These are phyloP conservation scores for Sarotherodon lohbergeri DNA, from an alignment of 2,113 vertebrate species.

Conservation along the genomic window DNA sequence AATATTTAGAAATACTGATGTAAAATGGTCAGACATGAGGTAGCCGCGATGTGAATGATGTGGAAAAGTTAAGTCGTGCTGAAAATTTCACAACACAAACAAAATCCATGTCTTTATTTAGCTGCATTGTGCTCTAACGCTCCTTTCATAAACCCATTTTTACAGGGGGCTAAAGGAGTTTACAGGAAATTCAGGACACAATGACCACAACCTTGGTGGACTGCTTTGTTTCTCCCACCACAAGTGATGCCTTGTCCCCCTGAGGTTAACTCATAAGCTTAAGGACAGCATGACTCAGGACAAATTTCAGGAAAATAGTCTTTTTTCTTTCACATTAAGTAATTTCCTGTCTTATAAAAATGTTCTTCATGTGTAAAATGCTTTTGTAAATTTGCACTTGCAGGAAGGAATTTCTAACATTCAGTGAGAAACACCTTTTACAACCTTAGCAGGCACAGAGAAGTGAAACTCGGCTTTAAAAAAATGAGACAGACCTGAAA, in stretches of 20 bases:
- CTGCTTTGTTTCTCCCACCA: neutral
- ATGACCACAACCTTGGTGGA: slow-evolving; percentile 16
- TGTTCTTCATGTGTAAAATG: neutral
- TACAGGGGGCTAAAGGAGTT: slow-evolving; percentile 16
- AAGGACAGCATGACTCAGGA: neutral
- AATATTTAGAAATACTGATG: neutral
- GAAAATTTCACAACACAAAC: neutral
- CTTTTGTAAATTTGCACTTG: neutral
- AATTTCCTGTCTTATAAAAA: neutral
- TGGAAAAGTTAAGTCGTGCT: neutral
- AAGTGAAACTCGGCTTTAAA: neutral
- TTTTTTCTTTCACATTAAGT: neutral
- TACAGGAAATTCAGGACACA: slow-evolving; percentile 55
- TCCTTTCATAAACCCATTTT: slow-evolving; percentile 25
- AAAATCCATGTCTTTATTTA: slow-evolving; percentile 13
- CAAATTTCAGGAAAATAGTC: neutral
- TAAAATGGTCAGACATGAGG: neutral
- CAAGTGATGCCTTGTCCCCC: neutral
- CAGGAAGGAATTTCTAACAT: neutral
- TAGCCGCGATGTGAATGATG: neutral
- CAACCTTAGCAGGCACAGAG: neutral
- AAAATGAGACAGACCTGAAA: slow-evolving; percentile 76
- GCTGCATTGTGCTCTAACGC: slow-evolving; percentile 26
- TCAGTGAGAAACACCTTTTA: neutral
- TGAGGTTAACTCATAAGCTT: neutral